Evolutionary conservation across 2,113 vertebrate species (phyloP), one percentile per base, ranked within the genome.

Genomic region (Hippoglossus stenolepis): DNA sequence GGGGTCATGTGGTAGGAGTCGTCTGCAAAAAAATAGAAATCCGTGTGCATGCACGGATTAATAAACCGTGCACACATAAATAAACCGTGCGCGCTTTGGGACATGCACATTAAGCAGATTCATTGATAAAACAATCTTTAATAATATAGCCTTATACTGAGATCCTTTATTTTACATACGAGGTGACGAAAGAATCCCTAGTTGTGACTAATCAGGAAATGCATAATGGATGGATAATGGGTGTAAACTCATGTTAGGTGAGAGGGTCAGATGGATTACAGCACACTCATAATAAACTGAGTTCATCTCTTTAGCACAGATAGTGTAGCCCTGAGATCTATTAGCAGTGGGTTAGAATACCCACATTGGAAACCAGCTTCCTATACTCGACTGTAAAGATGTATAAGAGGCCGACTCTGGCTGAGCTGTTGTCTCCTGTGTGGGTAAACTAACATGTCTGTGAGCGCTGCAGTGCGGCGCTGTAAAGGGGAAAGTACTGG

Each of bases 401-500:
- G 61, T 66, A 21, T n/a, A 75, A 53, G 65, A 73, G 63, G 51
- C 64, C 13, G 69, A 28, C 13, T 3, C 51, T 83, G 72, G 61
- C 68, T 56, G 73, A 31, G 64, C 49, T 38, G 0, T 65, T 70
- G 75, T 73, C 80, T 86, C 74, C 73, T 81, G 69, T 73, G 84
- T 79, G 80, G 76, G 65, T 84, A 38, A 49, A 20, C 71, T 17
- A 75, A 66, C 56, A 20, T 4, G 65, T 31, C 78, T 75, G 56
- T 38, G 53, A 87, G 78, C 66, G 17, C 61, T 83, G 73, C 65
- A 61, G 64, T 65, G 79, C 51, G 18, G 21, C 70, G 69, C 80
- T 83, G 65, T 65, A 77, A 83, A 79, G 79, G 79, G 79, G 70
- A 86, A 54, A 91, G 87, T 70, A 73, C 73, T 89, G 82, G 38